Percentiles rank a stretch among this genome's conserved stretches.
phyloP scores from a whole-genome alignment of 2,113 vertebrate genomes.

The Brienomyrus brachyistius region DNA sequence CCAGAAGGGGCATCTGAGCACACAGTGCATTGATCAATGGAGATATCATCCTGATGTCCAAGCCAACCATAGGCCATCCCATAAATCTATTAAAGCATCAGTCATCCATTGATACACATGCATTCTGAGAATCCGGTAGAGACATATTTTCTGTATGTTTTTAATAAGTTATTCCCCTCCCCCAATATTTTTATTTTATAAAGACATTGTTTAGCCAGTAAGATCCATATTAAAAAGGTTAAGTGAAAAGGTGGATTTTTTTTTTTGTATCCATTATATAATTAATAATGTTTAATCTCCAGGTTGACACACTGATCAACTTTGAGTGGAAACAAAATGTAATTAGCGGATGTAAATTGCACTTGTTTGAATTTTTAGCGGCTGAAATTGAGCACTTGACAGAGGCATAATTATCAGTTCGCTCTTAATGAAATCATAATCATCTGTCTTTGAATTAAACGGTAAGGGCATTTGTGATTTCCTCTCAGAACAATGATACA shows the following conservation, averaged over 20 bases:
- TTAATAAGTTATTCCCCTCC: neutral
- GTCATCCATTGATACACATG: neutral
- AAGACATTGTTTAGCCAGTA: neutral
- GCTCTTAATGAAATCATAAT: slow-evolving; percentile 3
- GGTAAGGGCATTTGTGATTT: neutral
- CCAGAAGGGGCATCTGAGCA: neutral
- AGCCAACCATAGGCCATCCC: neutral
- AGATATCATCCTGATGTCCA: neutral
- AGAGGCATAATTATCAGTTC: neutral
- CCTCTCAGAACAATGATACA: neutral
- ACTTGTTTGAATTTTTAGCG: neutral
- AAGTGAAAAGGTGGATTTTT: neutral
- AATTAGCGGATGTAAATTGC: slow-evolving; percentile 4
- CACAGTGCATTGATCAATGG: neutral
- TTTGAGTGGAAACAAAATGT: neutral
- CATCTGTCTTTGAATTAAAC: neutral
- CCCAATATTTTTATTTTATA: neutral
- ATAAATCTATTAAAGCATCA: neutral
- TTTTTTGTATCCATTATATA: neutral
- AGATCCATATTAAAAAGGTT: neutral
- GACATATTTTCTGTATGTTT: neutral
- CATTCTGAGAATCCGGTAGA: neutral
- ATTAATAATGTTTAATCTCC: slow-evolving; percentile 10
- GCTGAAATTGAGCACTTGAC: slow-evolving; percentile 1
- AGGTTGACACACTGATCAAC: neutral